Conservation (phyloP, 2,888 invertebrate species). For the Tetragonisca angustula region DNA sequence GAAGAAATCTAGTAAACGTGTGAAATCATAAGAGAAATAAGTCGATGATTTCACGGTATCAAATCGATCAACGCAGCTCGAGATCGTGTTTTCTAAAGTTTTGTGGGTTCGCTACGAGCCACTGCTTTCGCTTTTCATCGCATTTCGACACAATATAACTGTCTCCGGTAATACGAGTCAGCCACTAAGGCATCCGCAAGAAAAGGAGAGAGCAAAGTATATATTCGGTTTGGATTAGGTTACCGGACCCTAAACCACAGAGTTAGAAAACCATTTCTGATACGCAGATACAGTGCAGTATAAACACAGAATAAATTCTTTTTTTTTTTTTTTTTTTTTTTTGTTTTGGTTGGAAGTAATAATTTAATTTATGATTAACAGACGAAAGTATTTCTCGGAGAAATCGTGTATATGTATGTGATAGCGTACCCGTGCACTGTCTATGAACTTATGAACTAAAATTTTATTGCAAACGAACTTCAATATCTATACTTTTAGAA, state of each 20-base stretch:
- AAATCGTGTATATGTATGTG: too few relatives aligned
- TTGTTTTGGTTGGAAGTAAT: background rate
- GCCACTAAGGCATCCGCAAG: conserved; percentile 54
- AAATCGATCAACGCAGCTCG: background rate
- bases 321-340: background rate
- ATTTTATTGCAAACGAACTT: too few relatives aligned
- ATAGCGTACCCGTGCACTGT: too few relatives aligned
- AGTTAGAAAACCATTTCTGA: conserved; percentile 45
- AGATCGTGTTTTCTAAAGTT: background rate
- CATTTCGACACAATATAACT: conserved; percentile 56
- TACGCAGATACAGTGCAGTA: background rate
- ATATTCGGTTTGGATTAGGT: conserved; percentile 53
- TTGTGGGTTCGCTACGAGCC: background rate
- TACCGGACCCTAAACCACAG: conserved; percentile 62
- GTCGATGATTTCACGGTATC: background rate
- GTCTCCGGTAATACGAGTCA: conserved; percentile 53
- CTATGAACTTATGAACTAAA: too few relatives aligned
- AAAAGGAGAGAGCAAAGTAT: conserved; percentile 45
- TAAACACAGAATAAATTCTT: too few relatives aligned
- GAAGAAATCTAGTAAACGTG: background rate
- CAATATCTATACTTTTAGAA: too few relatives aligned
- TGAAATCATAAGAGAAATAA: background rate
- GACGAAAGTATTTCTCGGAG: background rate
- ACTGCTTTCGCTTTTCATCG: conserved; percentile 38
- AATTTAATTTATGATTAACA: background rate